Percentiles rank a stretch among this genome's conserved stretches.
Evolutionary conservation across 2,797 vertebrate species (phyloP).

Genomic region (Syngnathus acus): DNA sequence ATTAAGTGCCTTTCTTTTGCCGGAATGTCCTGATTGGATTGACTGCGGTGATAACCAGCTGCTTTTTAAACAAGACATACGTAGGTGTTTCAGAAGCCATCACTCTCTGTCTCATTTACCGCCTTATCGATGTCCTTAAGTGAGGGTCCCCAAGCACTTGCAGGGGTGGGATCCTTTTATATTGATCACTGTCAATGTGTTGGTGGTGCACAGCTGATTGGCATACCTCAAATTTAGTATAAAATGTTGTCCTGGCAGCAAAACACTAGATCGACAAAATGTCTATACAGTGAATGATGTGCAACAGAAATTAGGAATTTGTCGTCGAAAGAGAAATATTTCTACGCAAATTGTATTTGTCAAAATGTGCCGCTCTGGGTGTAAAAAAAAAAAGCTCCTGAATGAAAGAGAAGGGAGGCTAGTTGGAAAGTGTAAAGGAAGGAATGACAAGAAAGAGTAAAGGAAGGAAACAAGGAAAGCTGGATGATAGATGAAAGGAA

Average conservation of each 20-base stretch:
- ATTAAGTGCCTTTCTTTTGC: not conserved
- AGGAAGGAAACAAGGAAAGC: too few species aligned
- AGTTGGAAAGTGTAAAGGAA: too few species aligned
- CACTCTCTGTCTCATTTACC: constrained; percentile 68
- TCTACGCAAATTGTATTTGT: too few species aligned
- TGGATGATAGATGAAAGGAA: too few species aligned
- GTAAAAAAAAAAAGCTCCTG: too few species aligned
- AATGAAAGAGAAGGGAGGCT: too few species aligned
- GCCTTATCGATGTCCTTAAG: constrained; percentile 63
- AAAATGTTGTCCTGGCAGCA: not conserved
- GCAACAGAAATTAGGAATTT: not conserved
- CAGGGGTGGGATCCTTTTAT: constrained; percentile 42
- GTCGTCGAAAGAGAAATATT: too few species aligned
- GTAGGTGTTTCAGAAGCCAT: constrained; percentile 51
- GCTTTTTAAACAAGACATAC: constrained; percentile 61
- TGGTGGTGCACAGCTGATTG: constrained; percentile 31
- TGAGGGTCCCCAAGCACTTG: constrained; percentile 49
- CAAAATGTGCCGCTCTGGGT: too few species aligned
- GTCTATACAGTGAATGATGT: not conserved
- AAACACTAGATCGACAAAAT: too few species aligned
- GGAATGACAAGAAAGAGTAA: too few species aligned
- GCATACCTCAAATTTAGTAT: constrained; percentile 16
- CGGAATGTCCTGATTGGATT: not conserved
- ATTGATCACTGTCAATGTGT: constrained; percentile 50
- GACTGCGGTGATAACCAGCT: constrained; percentile 37